A percentile compares a stretch with the other conserved stretches of the same genome.
Conservation (phyloP, 2,113 vertebrate species). For the Uria lomvia region DNA sequence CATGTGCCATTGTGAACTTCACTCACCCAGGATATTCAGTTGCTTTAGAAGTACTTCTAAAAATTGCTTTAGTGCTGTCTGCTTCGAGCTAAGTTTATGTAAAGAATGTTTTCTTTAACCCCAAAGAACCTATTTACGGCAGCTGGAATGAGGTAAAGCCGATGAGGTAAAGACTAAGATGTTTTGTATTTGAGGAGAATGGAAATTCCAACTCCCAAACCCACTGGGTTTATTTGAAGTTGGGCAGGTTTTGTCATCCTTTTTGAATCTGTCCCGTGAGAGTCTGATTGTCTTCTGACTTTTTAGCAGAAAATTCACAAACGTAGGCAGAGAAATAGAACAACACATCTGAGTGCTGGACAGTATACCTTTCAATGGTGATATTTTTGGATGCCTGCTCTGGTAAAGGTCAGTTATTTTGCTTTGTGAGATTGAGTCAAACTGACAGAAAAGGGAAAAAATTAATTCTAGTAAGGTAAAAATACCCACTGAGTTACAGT, state of each 20-base stretch:
- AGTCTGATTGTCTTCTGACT: not conserved
- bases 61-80: not conserved
- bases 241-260: not conserved
- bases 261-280: not conserved
- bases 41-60: not conserved
- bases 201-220: not conserved
- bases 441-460: not conserved
- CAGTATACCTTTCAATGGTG: not conserved
- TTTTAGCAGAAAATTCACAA: not conserved
- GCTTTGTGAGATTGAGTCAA: not conserved
- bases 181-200: not conserved
- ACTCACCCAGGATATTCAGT: not conserved
- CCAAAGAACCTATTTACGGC: not conserved
- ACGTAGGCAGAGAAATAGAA: not conserved
- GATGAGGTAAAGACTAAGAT: not conserved
- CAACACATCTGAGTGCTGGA: not conserved
- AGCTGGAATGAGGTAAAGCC: not conserved
- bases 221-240: not conserved
- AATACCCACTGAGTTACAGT: not conserved
- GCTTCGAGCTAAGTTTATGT: not conserved
- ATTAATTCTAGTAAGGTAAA: not conserved
- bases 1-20: not conserved
- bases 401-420: not conserved
- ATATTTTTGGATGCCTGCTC: not conserved
- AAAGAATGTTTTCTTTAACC: not conserved